Evolutionary conservation across 2,888 invertebrate species (phyloP).

Genomic region (Antheraea yamamai): DNA sequence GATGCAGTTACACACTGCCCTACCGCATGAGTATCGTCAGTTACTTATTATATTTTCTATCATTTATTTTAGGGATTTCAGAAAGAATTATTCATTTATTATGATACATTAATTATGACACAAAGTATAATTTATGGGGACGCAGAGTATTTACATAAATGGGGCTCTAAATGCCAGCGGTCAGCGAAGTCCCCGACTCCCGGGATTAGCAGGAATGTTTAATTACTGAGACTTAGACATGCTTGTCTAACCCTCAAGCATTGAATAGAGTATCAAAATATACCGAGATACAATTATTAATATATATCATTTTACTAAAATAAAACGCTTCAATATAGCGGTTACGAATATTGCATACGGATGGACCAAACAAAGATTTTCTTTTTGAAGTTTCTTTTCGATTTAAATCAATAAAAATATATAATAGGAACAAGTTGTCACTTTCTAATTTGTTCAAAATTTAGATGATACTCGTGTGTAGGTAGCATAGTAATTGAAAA

Average conservation of each 20-base stretch:
- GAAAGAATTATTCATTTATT: background rate
- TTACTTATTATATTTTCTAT: background rate
- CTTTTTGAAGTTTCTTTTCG: too few species aligned
- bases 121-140: background rate
- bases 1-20: too few species aligned
- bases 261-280: background rate
- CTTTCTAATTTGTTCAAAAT: background rate
- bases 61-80: too few species aligned
- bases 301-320: background rate
- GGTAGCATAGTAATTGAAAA: too few species aligned
- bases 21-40: too few species aligned
- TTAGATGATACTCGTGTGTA: too few species aligned
- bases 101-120: background rate
- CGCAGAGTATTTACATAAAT: constrained; percentile 8
- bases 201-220: background rate
- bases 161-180: background rate
- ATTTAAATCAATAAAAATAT: too few species aligned
- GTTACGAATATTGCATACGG: too few species aligned
- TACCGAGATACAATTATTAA: background rate
- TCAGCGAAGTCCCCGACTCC: background rate
- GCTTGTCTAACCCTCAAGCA: background rate
- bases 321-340: background rate
- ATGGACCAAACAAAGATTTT: too few species aligned
- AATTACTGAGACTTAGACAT: background rate
- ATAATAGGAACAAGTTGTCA: too few species aligned